Conservation (phyloP, 1,140 invertebrate species). For the Heterodera schachtii region DNA sequence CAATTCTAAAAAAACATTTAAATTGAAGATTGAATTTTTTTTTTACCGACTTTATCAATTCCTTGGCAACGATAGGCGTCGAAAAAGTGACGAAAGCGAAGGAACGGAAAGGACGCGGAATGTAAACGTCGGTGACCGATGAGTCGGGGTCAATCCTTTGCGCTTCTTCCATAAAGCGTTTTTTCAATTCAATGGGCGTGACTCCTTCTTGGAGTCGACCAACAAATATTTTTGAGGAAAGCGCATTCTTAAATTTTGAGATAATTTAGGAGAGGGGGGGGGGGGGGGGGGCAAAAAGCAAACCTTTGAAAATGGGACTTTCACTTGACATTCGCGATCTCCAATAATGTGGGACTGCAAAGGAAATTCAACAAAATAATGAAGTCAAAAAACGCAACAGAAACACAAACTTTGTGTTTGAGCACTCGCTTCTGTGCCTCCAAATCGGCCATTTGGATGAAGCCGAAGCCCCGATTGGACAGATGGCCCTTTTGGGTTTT, state of each 20-base stretch:
- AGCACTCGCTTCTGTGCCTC: slow-evolving; percentile 66
- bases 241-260: slow-evolving; percentile 10
- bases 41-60: slow-evolving; percentile 46
- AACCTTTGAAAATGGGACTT: slow-evolving; percentile 37
- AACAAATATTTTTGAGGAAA: slow-evolving; percentile 67
- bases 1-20: not conserved
- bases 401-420: slow-evolving; percentile 5
- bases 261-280: not conserved
- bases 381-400: not conserved
- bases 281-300: not conserved
- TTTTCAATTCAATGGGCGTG: slow-evolving; percentile 67
- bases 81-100: slow-evolving; percentile 70
- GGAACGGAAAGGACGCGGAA: slow-evolving; percentile 69
- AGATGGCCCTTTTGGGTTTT: slow-evolving; percentile 65
- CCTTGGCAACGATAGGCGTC: slow-evolving; percentile 47
- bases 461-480: slow-evolving; percentile 70
- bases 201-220: slow-evolving; percentile 68
- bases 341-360: slow-evolving; percentile 39
- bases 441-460: slow-evolving; percentile 68
- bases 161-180: slow-evolving; percentile 68
- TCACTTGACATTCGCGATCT: slow-evolving; percentile 49
- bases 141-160: slow-evolving; percentile 62
- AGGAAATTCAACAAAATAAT: not conserved
- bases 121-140: slow-evolving; percentile 67
- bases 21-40: not conserved